Evolutionary conservation across 2,113 vertebrate species (phyloP).

Genomic region (Neotragus moschatus): DNA sequence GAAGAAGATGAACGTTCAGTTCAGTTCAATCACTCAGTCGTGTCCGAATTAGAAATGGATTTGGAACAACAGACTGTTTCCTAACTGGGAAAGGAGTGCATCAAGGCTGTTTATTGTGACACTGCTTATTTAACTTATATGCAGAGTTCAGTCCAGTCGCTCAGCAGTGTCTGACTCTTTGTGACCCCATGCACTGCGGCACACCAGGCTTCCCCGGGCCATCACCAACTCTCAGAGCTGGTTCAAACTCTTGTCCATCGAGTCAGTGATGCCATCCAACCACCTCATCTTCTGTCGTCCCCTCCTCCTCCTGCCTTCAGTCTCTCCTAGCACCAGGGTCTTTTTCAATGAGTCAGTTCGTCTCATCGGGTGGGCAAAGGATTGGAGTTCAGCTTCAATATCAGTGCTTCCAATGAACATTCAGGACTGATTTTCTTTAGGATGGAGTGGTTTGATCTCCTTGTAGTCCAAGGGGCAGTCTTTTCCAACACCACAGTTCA

Average conservation of each 20-base stretch:
- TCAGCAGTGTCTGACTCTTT: rapidly evolving
- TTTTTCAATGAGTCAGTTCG: background rate
- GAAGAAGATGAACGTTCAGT: background rate
- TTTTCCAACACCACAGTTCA: background rate
- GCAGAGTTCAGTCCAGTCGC: background rate
- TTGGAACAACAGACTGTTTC: background rate
- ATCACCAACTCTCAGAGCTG: background rate
- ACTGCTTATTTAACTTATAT: background rate
- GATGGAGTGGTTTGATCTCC: background rate
- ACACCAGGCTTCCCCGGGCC: background rate
- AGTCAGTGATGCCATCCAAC: background rate
- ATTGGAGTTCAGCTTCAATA: background rate
- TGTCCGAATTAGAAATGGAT: background rate
- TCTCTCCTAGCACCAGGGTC: background rate
- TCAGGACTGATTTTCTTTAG: background rate
- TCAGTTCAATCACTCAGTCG: background rate
- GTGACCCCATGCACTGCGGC: background rate
- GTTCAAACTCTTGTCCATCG: rapidly evolving
- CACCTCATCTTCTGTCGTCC: background rate
- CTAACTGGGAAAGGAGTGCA: background rate
- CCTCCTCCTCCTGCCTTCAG: background rate
- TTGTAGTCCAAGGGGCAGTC: background rate
- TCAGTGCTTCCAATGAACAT: background rate
- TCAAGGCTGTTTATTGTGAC: background rate
- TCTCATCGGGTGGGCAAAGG: background rate